A percentile compares a stretch with the other conserved stretches of the same genome.
Evolutionary conservation across 53 echinoderm and acorn worm genomes (phyloP).

Genomic region (Luidia sarsii): DNA sequence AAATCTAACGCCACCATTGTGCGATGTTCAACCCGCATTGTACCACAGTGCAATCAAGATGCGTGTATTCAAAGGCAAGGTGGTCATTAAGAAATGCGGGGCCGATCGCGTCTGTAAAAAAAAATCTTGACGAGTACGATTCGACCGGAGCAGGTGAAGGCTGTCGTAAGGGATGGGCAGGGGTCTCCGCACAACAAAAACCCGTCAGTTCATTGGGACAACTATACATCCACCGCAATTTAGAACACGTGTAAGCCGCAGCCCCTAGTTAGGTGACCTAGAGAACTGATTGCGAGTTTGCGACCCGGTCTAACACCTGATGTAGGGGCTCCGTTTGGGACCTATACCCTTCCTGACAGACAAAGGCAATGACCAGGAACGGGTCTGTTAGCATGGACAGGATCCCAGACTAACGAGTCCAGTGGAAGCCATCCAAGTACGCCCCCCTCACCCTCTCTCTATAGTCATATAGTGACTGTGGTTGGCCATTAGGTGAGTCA

Average conservation of each 20-base stretch:
- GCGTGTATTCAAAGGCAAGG: conserved; percentile 20
- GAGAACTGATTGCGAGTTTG: conserved; percentile 24
- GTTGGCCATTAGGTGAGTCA: too few relatives aligned
- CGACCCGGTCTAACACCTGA: conserved; percentile 2
- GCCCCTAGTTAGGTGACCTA: neutral
- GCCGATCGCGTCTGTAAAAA: too few relatives aligned
- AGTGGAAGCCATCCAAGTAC: too few relatives aligned
- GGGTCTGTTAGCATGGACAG: too few relatives aligned
- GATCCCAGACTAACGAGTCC: too few relatives aligned
- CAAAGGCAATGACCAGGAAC: neutral
- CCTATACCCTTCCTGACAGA: neutral
- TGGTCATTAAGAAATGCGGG: too few relatives aligned
- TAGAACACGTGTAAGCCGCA: neutral
- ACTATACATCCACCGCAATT: neutral
- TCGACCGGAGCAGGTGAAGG: conserved; percentile 15
- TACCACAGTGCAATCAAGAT: neutral
- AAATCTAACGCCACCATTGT: neutral
- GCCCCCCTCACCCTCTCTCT: too few relatives aligned
- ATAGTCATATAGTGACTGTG: too few relatives aligned
- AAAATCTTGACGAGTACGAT: conserved; percentile 13
- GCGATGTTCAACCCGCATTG: too few relatives aligned
- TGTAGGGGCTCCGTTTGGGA: neutral
- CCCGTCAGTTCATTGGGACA: conserved; percentile 24
- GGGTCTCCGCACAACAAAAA: neutral
- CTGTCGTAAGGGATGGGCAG: conserved; percentile 1